phyloP scores from a whole-genome alignment of 2,797 vertebrate species.

The Tauraco hartlaubi region DNA sequence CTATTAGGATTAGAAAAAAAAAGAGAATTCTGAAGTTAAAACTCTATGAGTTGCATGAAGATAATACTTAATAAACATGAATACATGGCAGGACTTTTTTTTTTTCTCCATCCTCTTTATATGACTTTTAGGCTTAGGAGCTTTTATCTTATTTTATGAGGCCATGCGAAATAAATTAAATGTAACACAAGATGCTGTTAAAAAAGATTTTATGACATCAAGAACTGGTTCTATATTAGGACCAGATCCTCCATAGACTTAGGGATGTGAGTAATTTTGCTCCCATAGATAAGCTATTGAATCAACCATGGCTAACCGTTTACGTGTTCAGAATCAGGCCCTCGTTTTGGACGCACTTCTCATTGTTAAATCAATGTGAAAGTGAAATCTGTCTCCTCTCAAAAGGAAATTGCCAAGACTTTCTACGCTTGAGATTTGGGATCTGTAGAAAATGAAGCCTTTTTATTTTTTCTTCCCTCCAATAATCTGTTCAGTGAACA shows the following conservation, averaged over 20 bases:
- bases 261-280: constrained; percentile 33
- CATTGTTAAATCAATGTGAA: constrained; percentile 82
- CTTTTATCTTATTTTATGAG: constrained; percentile 72
- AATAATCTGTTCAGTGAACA: constrained; percentile 88
- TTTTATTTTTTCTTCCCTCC: constrained; percentile 80
- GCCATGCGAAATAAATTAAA: constrained; percentile 71
- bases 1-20: constrained; percentile 4
- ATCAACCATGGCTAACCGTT: constrained; percentile 8
- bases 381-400: constrained; percentile 83
- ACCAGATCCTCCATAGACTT: constrained; percentile 53
- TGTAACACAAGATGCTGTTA: constrained; percentile 71
- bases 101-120: constrained; percentile 29
- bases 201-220: constrained; percentile 65
- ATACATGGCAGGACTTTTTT: neutral
- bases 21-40: constrained; percentile 49
- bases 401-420: constrained; percentile 83
- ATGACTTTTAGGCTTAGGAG: constrained; percentile 51
- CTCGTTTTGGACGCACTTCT: constrained; percentile 77
- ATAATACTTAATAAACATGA: constrained; percentile 44
- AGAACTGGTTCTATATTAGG: constrained; percentile 65
- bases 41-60: neutral
- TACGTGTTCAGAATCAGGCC: constrained; percentile 35
- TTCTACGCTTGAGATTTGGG: constrained; percentile 80
- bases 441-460: constrained; percentile 82
- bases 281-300: constrained; percentile 53